Base-by-base conservation (phyloP, 2,113 vertebrate species). In the Labeo rohita region DNA sequence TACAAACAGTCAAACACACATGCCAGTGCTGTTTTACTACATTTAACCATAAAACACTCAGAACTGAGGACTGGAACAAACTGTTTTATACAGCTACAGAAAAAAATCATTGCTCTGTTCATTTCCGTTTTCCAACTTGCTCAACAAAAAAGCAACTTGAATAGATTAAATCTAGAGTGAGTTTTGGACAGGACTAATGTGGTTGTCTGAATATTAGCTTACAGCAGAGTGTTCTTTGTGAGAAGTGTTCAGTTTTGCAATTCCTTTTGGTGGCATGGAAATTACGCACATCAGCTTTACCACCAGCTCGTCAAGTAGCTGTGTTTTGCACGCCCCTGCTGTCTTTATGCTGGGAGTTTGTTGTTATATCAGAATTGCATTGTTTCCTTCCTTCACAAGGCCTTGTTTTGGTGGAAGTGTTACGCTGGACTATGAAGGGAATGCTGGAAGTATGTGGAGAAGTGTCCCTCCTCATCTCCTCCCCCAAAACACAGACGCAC, bases 381-480 rank as follows among this genome's bases (percentile, higher is more conserved):
- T 45, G 73, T 78, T 77, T 43, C 65, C 61, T 54, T 68, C 6
- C 68, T 72, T 72, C 18, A 49, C n/a, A 76, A 70, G 72, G 63
- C 52, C 79, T 59, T 74, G 54, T 74, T 80, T 84, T 76, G 77
- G 36, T 45, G 52, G 47, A 4, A 28, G 76, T 45, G 49, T 79
- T 72, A 45, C 18, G 7, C n/a, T 16, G 49, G 84, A 72, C 83
- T 86, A 76, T 75, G 78, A 73, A 49, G 75, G 75, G 34, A 49
- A 66, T 76, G 82, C 84, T 84, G 82, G 79, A 85, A 85, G 63
- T 87, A 82, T 88, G 81, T 70, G 10, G 11, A 72, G 66, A 89
- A 82, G 52, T 50, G 16, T 52, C 56, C 21, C 63, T 81, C 39
- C 49, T 87, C 56, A 43, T 43, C 86, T 66, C 76, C 11, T 77